These are phyloP conservation scores for Aporrectodea caliginosa DNA, from an alignment of 1,140 invertebrate genomes.

Conservation along the genomic window DNA sequence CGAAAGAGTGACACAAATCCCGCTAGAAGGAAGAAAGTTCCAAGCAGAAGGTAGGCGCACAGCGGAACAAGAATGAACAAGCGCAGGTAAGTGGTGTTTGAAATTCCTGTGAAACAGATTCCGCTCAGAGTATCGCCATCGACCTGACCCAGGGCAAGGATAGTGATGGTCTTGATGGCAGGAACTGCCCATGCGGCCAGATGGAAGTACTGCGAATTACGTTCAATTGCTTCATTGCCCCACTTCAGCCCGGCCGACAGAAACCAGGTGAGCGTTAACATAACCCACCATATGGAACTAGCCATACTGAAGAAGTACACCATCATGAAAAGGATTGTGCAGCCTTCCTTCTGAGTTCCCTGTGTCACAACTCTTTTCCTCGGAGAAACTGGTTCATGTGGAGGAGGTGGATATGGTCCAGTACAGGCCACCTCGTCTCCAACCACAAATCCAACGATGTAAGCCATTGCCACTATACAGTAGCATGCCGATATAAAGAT, in stretches of 20 bases:
- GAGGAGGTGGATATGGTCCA: constrained; percentile 73
- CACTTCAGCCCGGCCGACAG: constrained; percentile 96
- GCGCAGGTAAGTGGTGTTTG: constrained; percentile 79
- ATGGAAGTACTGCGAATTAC: constrained; percentile 96
- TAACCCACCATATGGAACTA: constrained; percentile 97
- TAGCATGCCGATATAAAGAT: constrained; percentile 97
- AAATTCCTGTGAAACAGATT: constrained; percentile 92
- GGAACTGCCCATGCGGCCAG: constrained; percentile 92
- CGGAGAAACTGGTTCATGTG: constrained; percentile 55
- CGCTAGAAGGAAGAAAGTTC: constrained; percentile 85
- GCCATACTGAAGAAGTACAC: constrained; percentile 98
- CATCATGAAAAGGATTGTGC: constrained; percentile 94
- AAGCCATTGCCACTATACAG: constrained; percentile 86
- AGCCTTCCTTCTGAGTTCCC: constrained; percentile 83
- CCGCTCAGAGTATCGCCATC: constrained; percentile 95
- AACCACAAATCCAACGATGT: constrained; percentile 76
- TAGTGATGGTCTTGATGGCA: constrained; percentile 81
- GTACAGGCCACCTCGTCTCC: constrained; percentile 84
- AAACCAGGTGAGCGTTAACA: constrained; percentile 96
- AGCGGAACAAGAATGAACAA: constrained; percentile 86
- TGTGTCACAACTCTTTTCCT: constrained; percentile 65
- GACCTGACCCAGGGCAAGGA: constrained; percentile 90
- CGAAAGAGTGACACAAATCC: constrained; percentile 94
- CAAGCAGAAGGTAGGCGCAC: constrained; percentile 84
- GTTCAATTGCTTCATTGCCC: constrained; percentile 98